Conservation (phyloP, 2,113 vertebrate species). For the Muntiacus muntjak region DNA sequence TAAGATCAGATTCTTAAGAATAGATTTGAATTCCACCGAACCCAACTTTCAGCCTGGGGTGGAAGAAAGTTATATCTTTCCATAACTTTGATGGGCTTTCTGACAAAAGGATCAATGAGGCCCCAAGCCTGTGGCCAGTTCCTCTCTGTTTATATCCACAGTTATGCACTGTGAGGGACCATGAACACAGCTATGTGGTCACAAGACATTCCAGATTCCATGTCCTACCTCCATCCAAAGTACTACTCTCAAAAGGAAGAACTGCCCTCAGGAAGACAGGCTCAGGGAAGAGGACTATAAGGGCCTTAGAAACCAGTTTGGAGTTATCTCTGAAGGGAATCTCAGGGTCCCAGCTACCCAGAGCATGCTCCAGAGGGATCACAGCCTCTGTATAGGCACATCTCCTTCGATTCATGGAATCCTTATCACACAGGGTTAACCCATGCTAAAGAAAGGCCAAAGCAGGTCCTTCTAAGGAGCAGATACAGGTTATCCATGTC, state of each 20-base stretch:
- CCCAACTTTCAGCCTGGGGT: not conserved
- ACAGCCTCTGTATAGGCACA: not conserved
- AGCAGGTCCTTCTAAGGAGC: not conserved
- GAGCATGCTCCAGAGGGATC: not conserved
- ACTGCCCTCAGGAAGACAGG: not conserved
- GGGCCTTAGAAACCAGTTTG: not conserved
- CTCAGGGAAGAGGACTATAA: not conserved
- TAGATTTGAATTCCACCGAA: not conserved
- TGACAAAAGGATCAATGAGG: not conserved
- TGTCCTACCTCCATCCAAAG: not conserved
- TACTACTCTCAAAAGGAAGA: not conserved
- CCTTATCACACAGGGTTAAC: not conserved
- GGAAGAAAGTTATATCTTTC: not conserved
- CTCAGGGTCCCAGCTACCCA: not conserved
- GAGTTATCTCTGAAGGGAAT: not conserved
- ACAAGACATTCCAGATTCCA: not conserved
- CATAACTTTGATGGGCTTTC: not conserved
- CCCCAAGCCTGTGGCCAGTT: not conserved
- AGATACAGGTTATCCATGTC: not conserved
- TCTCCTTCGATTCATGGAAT: not conserved
- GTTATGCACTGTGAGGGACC: not conserved
- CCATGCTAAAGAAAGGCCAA: not conserved
- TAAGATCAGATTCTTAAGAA: conserved; percentile 2
- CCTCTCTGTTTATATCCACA: not conserved
- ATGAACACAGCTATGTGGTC: not conserved